Evolutionary conservation across 2,797 vertebrate species (phyloP), one percentile per base, ranked within the genome.

Genomic region (Scolopax rusticola): DNA sequence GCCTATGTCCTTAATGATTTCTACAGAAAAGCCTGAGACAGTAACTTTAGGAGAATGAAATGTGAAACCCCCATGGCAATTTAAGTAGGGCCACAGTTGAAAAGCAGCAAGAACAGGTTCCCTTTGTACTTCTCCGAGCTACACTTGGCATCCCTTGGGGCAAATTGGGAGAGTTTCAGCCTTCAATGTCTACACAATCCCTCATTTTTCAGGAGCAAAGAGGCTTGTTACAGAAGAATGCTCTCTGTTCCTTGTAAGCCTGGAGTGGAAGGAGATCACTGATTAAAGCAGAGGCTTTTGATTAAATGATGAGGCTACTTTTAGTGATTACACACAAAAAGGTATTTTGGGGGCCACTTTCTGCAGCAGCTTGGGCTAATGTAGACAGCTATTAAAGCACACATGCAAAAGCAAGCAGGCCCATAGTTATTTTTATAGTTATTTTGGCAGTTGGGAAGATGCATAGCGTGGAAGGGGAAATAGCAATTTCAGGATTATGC

Each of bases 61-160:
- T 1, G n/a, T 84, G 96, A 97, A 90, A 92, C 96, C 87, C 73
- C 43, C 9, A 1, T 50, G 91, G 92, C 92, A 88, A 94, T 93
- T 96, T 89, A 45, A 96, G 87, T 0, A 92, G 84, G 87, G 87
- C 89, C 51, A 30, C 78, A 87, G 92, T 95, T 94, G 92, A 91
- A 97, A 97, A 93, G 94, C 89, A 93, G 80, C 63, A 59, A 95
- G 96, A 97, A 97, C 95, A 96, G 96, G 96, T 96, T 97, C 92
- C 87, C 95, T 96, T 97, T 97, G 96, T 96, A 81, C 89, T 96
- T 81, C 60, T 59, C 73, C 54, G 91, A 78, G 85, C 89, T 82
- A 5, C 90, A 76, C 95, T 95, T 97, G 96, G 96, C 96, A 96
- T 95, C 96, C 94, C 95, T 69, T 84, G 94, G 95, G 95, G 95